These are phyloP conservation scores for Hipposideros armiger DNA, from an alignment of 2,113 vertebrate genomes.

Conservation along the genomic window DNA sequence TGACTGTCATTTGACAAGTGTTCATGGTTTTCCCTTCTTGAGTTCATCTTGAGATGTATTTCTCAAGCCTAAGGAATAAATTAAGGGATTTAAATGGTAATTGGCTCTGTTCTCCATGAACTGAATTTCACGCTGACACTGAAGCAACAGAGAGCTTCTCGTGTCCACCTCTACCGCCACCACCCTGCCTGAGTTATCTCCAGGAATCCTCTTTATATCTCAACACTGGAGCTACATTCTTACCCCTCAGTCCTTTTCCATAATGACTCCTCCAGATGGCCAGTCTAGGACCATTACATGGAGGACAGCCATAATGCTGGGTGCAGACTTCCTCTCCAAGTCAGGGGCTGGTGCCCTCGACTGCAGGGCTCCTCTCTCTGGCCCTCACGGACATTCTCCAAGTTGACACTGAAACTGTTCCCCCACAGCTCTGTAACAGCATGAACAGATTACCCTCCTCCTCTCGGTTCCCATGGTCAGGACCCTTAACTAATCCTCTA, in stretches of 20 bases:
- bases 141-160: not conserved
- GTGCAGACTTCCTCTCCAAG: not conserved
- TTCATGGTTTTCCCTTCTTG: not conserved
- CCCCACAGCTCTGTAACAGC: not conserved
- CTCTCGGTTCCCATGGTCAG: conserved; percentile 64
- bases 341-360: not conserved
- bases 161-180: not conserved
- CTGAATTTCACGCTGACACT: not conserved
- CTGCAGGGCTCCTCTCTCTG: not conserved
- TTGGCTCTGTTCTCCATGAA: not conserved
- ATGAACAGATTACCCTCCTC: not conserved
- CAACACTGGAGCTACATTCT: rapidly evolving
- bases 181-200: not conserved
- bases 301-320: not conserved
- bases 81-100: not conserved
- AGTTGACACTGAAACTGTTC: not conserved
- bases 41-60: not conserved
- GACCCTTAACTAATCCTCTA: conserved; percentile 69
- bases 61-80: not conserved
- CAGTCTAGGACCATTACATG: not conserved
- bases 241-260: not conserved
- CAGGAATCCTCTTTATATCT: not conserved
- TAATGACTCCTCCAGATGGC: not conserved
- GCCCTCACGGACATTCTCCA: not conserved
- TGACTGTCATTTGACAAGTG: not conserved